phyloP scores from a whole-genome alignment of 2,888 invertebrate species.

The Lasioglossum vierecki region DNA sequence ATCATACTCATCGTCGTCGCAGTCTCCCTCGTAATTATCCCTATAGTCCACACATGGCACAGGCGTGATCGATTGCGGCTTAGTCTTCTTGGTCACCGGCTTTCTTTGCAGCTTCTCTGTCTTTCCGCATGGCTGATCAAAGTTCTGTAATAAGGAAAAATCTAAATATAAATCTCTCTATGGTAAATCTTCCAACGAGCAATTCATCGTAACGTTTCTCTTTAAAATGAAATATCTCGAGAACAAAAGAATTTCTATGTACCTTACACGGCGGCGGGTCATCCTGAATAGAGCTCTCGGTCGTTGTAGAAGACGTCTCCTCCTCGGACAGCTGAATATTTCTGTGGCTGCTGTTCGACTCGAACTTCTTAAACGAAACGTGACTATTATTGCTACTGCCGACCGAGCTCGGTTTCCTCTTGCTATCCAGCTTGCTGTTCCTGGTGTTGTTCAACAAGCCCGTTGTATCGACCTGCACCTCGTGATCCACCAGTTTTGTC shows the following conservation, averaged over 20 bases:
- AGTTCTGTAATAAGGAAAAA: slow-evolving; percentile 59
- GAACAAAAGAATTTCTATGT: background rate
- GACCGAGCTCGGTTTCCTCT: slow-evolving; percentile 73
- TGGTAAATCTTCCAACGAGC: background rate
- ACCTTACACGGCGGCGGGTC: slow-evolving; percentile 79
- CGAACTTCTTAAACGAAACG: slow-evolving; percentile 78
- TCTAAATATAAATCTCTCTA: background rate
- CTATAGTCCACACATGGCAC: slow-evolving; percentile 82
- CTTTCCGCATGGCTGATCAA: slow-evolving; percentile 75
- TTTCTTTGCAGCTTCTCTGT: slow-evolving; percentile 79
- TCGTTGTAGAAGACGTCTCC: slow-evolving; percentile 89
- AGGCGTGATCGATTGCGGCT: slow-evolving; percentile 73
- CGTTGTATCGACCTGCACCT: slow-evolving; percentile 74
- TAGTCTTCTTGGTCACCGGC: slow-evolving; percentile 76
- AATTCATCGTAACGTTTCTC: background rate
- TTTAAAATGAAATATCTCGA: no score
- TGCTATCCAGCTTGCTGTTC: slow-evolving; percentile 68
- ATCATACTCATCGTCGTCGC: slow-evolving; percentile 83
- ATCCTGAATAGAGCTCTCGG: slow-evolving; percentile 88
- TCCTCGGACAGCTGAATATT: slow-evolving; percentile 85
- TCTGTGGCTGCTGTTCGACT: slow-evolving; percentile 80
- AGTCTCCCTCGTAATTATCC: slow-evolving; percentile 84
- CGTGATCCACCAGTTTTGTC: slow-evolving; percentile 82
- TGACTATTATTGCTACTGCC: slow-evolving; percentile 73
- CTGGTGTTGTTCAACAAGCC: slow-evolving; percentile 63